phyloP scores from a whole-genome alignment of 2,113 vertebrate species.

The Anguilla japonica region DNA sequence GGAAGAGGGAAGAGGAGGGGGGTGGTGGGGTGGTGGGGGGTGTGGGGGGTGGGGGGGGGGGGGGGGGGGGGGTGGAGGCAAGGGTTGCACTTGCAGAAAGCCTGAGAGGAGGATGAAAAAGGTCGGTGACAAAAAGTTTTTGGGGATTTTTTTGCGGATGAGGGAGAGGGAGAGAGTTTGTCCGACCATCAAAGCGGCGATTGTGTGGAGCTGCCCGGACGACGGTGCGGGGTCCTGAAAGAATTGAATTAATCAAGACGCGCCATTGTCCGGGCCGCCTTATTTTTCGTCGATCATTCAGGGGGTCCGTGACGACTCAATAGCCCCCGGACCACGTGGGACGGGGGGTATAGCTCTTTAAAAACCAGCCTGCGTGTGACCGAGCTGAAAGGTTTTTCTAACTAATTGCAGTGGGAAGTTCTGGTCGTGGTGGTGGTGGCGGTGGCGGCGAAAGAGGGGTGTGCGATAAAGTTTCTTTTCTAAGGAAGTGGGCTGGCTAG shows the following conservation, averaged over 20 bases:
- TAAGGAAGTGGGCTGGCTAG: slow-evolving; percentile 76
- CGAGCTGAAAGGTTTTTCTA: slow-evolving; percentile 79
- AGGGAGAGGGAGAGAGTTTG: slow-evolving; percentile 58
- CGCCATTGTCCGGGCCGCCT: slow-evolving; percentile 76
- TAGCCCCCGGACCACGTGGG: slow-evolving; percentile 74
- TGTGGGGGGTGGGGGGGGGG: not conserved
- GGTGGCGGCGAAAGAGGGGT: slow-evolving; percentile 49
- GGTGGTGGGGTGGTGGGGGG: no score
- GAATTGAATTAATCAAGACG: slow-evolving; percentile 85
- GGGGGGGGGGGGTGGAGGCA: not conserved
- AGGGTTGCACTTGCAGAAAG: not conserved
- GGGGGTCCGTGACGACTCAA: slow-evolving; percentile 82
- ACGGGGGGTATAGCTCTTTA: slow-evolving; percentile 75
- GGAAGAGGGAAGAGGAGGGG: not conserved
- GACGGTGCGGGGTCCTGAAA: slow-evolving; percentile 79
- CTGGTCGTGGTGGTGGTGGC: slow-evolving; percentile 39
- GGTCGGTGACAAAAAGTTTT: slow-evolving; percentile 13
- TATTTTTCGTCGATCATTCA: slow-evolving; percentile 81
- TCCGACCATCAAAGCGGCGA: slow-evolving; percentile 74
- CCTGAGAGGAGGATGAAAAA: not conserved
- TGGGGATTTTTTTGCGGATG: slow-evolving; percentile 37
- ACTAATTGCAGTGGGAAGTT: slow-evolving; percentile 84
- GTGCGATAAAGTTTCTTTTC: slow-evolving; percentile 64
- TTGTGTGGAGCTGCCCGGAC: slow-evolving; percentile 80
- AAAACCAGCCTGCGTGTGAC: slow-evolving; percentile 79